A percentile compares a stretch with the other conserved stretches of the same genome.
phyloP scores from a whole-genome alignment of 2,113 vertebrate genomes.

The Ophiodon elongatus region DNA sequence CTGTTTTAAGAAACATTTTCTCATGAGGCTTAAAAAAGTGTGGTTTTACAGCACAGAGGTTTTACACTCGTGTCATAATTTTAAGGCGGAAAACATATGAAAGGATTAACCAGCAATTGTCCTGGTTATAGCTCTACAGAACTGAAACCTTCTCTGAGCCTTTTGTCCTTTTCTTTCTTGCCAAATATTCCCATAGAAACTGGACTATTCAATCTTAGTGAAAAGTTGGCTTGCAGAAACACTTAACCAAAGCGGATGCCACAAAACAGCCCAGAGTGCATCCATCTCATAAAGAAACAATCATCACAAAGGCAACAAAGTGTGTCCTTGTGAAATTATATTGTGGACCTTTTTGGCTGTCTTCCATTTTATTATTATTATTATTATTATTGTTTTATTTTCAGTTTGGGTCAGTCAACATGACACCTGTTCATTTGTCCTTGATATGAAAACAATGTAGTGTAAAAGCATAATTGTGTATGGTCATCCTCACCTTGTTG shows the following conservation, averaged over 20 bases:
- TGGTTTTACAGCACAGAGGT: not conserved
- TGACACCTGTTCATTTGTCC: constrained; percentile 4
- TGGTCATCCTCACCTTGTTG: constrained; percentile 34
- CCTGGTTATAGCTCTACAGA: not conserved
- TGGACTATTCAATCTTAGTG: not conserved
- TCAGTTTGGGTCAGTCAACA: constrained; percentile 7
- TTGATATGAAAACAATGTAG: constrained; percentile 10
- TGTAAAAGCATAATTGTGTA: constrained; percentile 15
- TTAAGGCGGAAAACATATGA: not conserved
- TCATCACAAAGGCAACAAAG: not conserved
- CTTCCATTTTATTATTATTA: constrained; percentile 3
- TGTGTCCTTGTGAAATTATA: not conserved
- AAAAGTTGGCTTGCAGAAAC: not conserved
- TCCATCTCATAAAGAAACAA: constrained; percentile 16
- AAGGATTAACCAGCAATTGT: not conserved
- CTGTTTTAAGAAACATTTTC: not conserved
- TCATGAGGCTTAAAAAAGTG: not conserved
- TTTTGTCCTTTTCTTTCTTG: not conserved
- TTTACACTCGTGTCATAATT: not conserved
- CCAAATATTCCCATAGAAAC: constrained; percentile 9
- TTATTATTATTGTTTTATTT: not conserved
- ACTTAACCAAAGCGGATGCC: not conserved
- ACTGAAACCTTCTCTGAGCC: not conserved
- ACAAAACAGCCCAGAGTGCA: not conserved
- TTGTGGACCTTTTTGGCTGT: not conserved